Base-by-base conservation (phyloP, 2,113 vertebrate genomes). In the Malurus alboscapulatus region DNA sequence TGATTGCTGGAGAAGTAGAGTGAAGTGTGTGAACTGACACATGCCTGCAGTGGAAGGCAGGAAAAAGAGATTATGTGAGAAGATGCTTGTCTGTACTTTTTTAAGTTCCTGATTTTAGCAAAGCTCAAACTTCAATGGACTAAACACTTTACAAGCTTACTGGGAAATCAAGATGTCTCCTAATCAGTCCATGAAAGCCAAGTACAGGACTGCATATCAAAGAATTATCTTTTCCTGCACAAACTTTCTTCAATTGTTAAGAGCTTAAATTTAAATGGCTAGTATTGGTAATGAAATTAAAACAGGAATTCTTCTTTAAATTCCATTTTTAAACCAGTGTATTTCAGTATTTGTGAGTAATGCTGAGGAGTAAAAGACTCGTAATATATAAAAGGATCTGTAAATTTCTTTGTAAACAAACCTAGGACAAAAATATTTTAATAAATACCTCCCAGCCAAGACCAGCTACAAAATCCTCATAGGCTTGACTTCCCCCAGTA, bases 401-500 rank as follows among this genome's bases (percentile, higher is more conserved):
- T 87, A 89, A 62, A 22, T 66, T 86, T 63, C 27, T 87, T 58
- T 80, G 25, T 40, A 79, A 85, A 85, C 62, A 77, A 73, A 57
- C 2, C 47, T 29, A 59, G 24, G 20, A 93, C 50, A 74, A 83
- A 62, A 92, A 95, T 30, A 17, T 92, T 93, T 93, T 72, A 94
- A 95, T 79, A 65, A 96, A 73, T 98, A 99, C 99, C 99, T 99
- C 99, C 99, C 99, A 99, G 88, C 99, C 99, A 95, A 99, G 98
- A 85, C 99, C 99, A 80, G 99, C 99, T 84, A 99, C 98, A 97
- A 99, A 99, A 98, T 99, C 99, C 85, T 99, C 99, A 91, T 99
- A 99, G 34, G 98, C 98, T 96, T 99, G 98, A 97, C 99, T 99
- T 97, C 99, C 99, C 6, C 98, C 97, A 79, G 98, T 99, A 95